phyloP scores from a whole-genome alignment of 2,888 invertebrate genomes.

The Tipula confusa region DNA sequence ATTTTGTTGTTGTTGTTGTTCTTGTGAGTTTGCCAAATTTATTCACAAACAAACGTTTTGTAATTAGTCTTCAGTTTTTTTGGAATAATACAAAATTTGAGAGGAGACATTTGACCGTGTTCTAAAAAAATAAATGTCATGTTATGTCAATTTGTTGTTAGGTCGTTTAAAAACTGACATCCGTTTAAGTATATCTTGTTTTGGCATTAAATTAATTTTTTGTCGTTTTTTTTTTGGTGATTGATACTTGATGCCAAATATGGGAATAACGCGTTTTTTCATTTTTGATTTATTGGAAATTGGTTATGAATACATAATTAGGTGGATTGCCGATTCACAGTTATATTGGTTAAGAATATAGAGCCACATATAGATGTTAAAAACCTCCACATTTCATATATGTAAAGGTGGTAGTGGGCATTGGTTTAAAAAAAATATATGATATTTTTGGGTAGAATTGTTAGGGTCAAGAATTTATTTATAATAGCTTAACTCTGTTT shows the following conservation, averaged over 20 bases:
- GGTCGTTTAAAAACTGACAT: background rate
- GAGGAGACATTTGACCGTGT: background rate
- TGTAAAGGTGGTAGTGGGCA: too few species aligned
- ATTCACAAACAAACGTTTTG: background rate
- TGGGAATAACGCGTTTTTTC: background rate
- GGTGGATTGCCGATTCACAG: background rate
- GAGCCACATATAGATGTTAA: background rate
- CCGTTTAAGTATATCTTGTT: slow-evolving; percentile 8
- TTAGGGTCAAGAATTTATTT: too few species aligned
- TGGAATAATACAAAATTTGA: background rate
- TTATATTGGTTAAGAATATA: background rate
- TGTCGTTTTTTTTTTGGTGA: background rate
- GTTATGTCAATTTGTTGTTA: background rate
- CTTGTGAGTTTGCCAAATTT: background rate
- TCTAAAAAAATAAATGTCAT: background rate
- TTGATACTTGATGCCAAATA: background rate
- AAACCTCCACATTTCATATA: background rate
- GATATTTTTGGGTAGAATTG: too few species aligned
- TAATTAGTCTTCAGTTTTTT: background rate
- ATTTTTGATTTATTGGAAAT: background rate
- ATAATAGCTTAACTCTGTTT: too few species aligned
- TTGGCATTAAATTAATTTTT: background rate
- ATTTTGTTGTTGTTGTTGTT: background rate
- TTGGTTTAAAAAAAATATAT: too few species aligned
- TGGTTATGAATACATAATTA: background rate